Evolutionary conservation across 2,888 invertebrate genomes (phyloP).

Genomic region (Branchipolynoe longqiensis): DNA sequence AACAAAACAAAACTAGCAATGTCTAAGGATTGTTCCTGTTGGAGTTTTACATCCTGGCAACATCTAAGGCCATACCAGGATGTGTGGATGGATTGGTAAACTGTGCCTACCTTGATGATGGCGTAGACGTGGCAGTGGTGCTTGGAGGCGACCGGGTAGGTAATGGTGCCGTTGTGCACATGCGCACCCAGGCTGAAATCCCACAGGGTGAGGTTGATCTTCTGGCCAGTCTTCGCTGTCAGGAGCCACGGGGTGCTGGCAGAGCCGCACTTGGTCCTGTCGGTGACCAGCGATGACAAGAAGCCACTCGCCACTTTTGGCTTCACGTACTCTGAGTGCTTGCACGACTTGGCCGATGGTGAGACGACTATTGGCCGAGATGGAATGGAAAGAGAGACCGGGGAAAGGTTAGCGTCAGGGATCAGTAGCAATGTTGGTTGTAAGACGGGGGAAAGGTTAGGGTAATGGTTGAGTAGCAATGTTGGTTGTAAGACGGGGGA

Average conservation of each 20-base stretch:
- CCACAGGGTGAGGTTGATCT: slow-evolving; percentile 52
- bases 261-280: slow-evolving; percentile 57
- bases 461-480: too few species aligned
- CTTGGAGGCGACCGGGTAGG: slow-evolving; percentile 31
- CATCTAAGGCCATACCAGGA: neutral
- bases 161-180: slow-evolving; percentile 51
- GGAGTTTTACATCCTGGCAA: too few species aligned
- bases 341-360: slow-evolving; percentile 1
- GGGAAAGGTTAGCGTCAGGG: neutral
- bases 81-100: neutral
- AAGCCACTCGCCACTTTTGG: slow-evolving; percentile 31
- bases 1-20: too few species aligned
- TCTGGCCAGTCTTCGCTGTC: slow-evolving; percentile 44
- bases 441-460: too few species aligned
- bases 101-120: slow-evolving; percentile 50
- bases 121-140: slow-evolving; percentile 59
- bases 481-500: too few species aligned
- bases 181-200: slow-evolving; percentile 44
- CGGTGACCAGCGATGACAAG: slow-evolving; percentile 48
- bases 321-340: slow-evolving; percentile 27
- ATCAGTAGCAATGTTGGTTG: too few species aligned
- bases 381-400: neutral
- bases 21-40: too few species aligned
- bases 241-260: slow-evolving; percentile 58
- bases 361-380: slow-evolving; percentile 22